Evolutionary conservation across 2,888 invertebrate genomes (phyloP), one percentile per base, ranked within the genome.

Genomic region (Drosophila longiperda): DNA sequence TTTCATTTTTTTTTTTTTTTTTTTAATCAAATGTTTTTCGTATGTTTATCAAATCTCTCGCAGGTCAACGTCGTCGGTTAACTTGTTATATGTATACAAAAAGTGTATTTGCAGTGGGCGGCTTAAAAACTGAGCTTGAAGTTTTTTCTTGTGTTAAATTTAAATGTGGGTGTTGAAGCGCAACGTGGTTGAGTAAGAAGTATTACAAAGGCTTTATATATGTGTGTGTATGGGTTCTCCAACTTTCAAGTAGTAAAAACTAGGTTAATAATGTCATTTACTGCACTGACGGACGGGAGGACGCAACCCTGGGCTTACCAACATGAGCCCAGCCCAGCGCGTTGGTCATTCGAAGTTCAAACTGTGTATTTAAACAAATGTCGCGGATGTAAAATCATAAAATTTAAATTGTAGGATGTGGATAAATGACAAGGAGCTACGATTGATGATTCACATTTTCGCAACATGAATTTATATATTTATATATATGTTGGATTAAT

Each of bases 211-310:
- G 20, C 20, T 66, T 53, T 63, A 42, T 48, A 48, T 29, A 15
- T 60, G 26, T 52, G 42, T 40, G 38, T 23, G 32, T 62, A 20
- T 36, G 23, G 36, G 33, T 60, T 49, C 55, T 61, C 34, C 48
- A 42, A 61, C 67, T 53, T 71, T 66, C 76, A 82, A 84, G 80
- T 78, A 69, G 57, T 59, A 63, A 60, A 85, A 87, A 86, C 88
- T 85, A 68, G 82, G 85, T 89, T 90, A 88, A 85, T 89, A 85
- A 89, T 89, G 86, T 78, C 84, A 89, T 89, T 89, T 84, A 73
- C 87, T 87, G 89, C 83, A 80, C 89, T 72, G 32, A 52, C 77
- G 83, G 71, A 68, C 73, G 64, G 57, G 36, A 42, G 48, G 29
- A 57, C 42, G 52, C 67, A 64, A 34, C 34, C 54, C 34, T 66